Conservation (phyloP, 2,888 invertebrate species). For the Leptopterna dolabrata region DNA sequence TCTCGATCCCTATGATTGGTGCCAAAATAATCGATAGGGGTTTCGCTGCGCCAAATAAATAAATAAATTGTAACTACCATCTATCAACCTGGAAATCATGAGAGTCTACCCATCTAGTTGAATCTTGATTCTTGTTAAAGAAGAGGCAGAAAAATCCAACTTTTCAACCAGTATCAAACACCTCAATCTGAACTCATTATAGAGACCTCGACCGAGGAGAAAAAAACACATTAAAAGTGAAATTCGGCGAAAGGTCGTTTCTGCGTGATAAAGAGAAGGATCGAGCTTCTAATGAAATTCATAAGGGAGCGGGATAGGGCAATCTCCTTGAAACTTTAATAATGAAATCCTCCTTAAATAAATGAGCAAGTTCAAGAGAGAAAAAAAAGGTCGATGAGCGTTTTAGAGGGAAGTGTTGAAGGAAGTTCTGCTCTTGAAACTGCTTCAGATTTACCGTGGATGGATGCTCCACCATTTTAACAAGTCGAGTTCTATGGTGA, state of each 20-base stretch:
- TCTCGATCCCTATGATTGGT: no score
- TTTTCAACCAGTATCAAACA: not conserved
- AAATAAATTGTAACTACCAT: no score
- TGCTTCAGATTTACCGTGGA: not conserved
- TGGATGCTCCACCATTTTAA: not conserved
- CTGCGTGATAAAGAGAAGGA: not conserved
- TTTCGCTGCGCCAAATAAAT: no score
- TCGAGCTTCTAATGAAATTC: constrained; percentile 9
- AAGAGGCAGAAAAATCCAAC: not conserved
- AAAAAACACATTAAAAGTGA: not conserved
- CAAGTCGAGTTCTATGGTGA: not conserved
- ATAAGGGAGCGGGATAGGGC: not conserved
- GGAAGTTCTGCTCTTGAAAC: not conserved
- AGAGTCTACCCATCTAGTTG: no score
- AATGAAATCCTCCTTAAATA: constrained; percentile 15
- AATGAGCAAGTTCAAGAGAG: not conserved
- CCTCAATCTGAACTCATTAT: not conserved
- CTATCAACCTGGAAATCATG: no score
- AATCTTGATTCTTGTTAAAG: not conserved
- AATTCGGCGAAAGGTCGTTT: not conserved
- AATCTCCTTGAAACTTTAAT: not conserved
- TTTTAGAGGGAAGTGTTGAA: not conserved
- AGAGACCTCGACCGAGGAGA: not conserved
- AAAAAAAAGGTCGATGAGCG: constrained; percentile 1
- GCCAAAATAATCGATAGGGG: no score